Percentiles rank a stretch among this genome's conserved stretches.
phyloP scores from a whole-genome alignment of 2,888 invertebrate species.

The Torymus texanus region DNA sequence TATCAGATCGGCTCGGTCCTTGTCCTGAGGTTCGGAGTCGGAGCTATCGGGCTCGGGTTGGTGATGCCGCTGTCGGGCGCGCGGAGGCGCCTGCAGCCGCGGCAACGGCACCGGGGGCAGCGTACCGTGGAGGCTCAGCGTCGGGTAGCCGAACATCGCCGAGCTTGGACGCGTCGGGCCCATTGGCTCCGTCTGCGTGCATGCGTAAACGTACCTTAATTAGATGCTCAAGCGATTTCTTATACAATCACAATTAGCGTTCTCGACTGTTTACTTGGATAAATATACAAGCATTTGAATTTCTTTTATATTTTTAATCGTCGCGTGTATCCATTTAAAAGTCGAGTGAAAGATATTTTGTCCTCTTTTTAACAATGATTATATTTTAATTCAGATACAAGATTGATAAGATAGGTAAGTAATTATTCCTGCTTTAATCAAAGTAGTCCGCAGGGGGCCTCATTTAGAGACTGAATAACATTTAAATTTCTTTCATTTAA shows the following conservation, averaged over 20 bases:
- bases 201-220: constrained; percentile 59
- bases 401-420: too few species aligned
- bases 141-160: constrained; percentile 89
- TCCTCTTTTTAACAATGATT: too few species aligned
- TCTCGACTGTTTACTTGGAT: too few species aligned
- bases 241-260: not conserved
- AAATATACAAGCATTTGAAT: too few species aligned
- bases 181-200: constrained; percentile 82
- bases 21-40: constrained; percentile 76
- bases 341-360: too few species aligned
- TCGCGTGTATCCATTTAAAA: too few species aligned
- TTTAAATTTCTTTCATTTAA: too few species aligned
- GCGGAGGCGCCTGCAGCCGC: constrained; percentile 75
- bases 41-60: constrained; percentile 71
- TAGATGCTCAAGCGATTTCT: not conserved
- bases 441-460: not conserved
- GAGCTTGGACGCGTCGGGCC: constrained; percentile 87
- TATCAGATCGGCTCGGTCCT: constrained; percentile 87
- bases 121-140: constrained; percentile 77
- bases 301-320: too few species aligned
- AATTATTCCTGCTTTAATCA: not conserved
- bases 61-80: constrained; percentile 63
- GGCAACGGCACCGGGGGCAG: constrained; percentile 86
- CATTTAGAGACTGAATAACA: too few species aligned
- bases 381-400: not conserved